These are phyloP conservation scores for Cephalophus harveyi DNA, from an alignment of 2,113 vertebrate genomes.

Conservation along the genomic window DNA sequence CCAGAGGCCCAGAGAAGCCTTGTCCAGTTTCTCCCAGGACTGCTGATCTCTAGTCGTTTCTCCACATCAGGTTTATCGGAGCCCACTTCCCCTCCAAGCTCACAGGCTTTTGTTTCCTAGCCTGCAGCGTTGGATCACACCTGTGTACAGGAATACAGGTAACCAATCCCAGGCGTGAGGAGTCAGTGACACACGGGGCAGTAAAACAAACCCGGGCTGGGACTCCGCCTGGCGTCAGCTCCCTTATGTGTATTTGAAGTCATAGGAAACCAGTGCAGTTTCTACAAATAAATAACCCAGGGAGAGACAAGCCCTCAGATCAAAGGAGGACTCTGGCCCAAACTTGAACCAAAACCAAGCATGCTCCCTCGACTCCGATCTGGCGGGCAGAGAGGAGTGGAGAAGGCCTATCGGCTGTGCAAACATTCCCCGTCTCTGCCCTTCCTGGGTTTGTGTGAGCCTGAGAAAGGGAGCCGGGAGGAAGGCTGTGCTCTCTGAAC, in stretches of 20 bases:
- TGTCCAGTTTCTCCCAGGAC: neutral
- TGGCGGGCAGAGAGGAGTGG: neutral
- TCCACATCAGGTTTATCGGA: constrained; percentile 46
- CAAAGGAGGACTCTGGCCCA: constrained; percentile 28
- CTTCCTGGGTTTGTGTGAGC: constrained; percentile 48
- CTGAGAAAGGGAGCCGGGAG: neutral
- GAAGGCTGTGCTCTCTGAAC: neutral
- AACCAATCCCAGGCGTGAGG: neutral
- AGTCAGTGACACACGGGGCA: neutral
- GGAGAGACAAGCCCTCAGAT: constrained; percentile 22
- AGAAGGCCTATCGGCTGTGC: neutral
- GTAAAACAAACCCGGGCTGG: neutral
- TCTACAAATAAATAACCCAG: constrained; percentile 50
- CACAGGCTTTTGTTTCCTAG: constrained; percentile 55
- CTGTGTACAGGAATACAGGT: neutral
- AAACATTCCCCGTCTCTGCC: neutral
- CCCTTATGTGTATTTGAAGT: constrained; percentile 43
- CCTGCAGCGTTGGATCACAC: neutral
- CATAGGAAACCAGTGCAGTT: neutral
- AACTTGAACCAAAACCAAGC: neutral
- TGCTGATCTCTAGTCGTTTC: neutral
- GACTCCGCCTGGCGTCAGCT: neutral
- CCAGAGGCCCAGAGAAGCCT: neutral
- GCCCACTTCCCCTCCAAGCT: constrained; percentile 41
- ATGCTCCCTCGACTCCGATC: neutral